Evolutionary conservation across 2,888 invertebrate genomes (phyloP), one percentile per base, ranked within the genome.

Genomic region (Caenorhabditis sp.): DNA sequence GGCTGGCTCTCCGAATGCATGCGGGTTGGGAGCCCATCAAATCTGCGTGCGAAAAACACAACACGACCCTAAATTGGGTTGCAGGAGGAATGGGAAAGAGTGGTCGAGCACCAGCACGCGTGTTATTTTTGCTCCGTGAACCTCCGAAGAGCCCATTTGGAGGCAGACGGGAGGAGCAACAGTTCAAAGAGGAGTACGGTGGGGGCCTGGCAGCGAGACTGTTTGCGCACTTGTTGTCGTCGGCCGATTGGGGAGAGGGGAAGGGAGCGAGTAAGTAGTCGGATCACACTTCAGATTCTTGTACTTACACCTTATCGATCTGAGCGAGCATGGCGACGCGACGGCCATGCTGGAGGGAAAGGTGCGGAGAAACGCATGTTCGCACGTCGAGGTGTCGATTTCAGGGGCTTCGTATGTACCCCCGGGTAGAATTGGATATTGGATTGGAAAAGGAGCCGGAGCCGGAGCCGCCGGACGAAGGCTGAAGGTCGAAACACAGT

Each of bases 381-480:
- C 66, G 66, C 66, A 66, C 66, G 66, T 66, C 46, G 39, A 66
- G 58, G 66, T 66, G 66, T 66, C 66, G 66, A 66, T 66, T 66
- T 58, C 66, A 66, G 20, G 39, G 39, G 6, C 30, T 13, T 8
- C 3, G 56, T n/a, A n/a, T n/a, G 66, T 66, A 41, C 37, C 45
- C 45, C 35, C 48, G 13, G 45, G 55, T 55, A 65, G 65, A 65
- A 65, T 65, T 55, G 65, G 65, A 65, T 65, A 65, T 65, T 65
- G 63, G 53, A 39, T 43, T 30, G 43, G 53, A 45, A 41, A 11
- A 37, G n/a, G 37, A n/a, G n/a, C n/a, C n/a, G n/a, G n/a, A n/a
- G n/a, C n/a, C n/a, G n/a, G n/a, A n/a, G n/a, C n/a, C n/a, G n/a
- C n/a, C n/a, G 32, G 30, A 6, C 13, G 45, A 30, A 39, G 52